Conservation (phyloP, 2,113 vertebrate genomes). For the Otolemur garnettii region DNA sequence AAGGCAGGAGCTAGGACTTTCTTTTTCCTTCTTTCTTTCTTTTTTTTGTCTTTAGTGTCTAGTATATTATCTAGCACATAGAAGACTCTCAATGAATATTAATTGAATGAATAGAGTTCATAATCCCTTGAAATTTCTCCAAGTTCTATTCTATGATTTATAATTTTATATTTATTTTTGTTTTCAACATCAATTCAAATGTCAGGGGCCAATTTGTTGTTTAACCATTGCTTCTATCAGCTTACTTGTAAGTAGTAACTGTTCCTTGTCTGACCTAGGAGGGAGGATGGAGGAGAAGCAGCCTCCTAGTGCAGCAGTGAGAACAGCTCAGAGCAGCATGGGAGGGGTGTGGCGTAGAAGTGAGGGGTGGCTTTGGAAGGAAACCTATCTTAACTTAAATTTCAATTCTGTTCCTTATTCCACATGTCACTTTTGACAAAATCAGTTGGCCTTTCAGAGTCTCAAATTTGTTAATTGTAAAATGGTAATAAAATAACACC, state of each 20-base stretch:
- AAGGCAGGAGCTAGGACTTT: not conserved
- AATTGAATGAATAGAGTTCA: not conserved
- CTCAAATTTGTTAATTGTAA: conserved; percentile 1
- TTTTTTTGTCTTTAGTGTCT: not conserved
- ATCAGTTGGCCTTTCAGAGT: conserved; percentile 20
- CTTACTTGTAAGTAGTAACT: not conserved
- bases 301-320: not conserved
- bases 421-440: conserved; percentile 23
- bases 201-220: not conserved
- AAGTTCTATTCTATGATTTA: conserved; percentile 3
- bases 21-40: not conserved
- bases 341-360: fast-evolving
- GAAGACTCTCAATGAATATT: not conserved
- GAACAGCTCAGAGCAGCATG: not conserved
- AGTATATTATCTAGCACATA: not conserved
- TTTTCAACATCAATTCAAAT: not conserved
- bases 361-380: not conserved
- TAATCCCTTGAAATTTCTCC: not conserved
- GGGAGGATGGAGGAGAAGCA: not conserved
- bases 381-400: conserved; percentile 50
- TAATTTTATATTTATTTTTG: conserved; percentile 15
- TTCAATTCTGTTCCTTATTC: not conserved
- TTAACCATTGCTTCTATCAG: not conserved
- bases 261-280: not conserved
- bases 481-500: not conserved